Conservation (phyloP, 2,113 vertebrate genomes). For the cattle (Bos taurus) region DNA sequence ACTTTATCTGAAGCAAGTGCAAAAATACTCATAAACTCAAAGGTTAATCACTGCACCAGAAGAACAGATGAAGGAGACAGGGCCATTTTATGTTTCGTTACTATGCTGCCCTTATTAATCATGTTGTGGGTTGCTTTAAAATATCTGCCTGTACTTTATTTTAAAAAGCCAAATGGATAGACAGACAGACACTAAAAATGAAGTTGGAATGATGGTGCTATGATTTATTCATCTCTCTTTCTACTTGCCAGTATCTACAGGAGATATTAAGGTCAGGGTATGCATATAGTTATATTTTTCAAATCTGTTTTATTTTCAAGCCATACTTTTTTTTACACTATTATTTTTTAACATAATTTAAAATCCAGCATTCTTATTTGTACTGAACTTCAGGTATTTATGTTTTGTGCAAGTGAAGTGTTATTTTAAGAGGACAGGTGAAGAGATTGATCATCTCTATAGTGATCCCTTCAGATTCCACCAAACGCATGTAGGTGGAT, state of each 20-base stretch:
- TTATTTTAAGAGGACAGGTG: background rate
- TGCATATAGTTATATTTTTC: background rate
- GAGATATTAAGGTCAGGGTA: background rate
- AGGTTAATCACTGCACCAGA: constrained; percentile 85
- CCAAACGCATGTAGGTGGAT: background rate
- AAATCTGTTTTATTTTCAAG: background rate
- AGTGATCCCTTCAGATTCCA: constrained; percentile 4
- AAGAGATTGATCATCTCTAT: background rate
- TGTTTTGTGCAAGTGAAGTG: background rate
- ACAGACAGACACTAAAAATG: constrained; percentile 64
- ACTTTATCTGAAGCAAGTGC: constrained; percentile 82
- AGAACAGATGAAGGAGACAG: constrained; percentile 83
- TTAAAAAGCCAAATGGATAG: constrained; percentile 71
- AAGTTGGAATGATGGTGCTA: background rate
- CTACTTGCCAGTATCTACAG: background rate
- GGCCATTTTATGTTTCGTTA: constrained; percentile 79
- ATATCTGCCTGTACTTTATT: constrained; percentile 68
- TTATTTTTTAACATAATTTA: background rate
- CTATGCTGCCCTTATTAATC: constrained; percentile 81
- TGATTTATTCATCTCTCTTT: background rate
- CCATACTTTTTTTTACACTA: background rate
- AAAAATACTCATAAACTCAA: constrained; percentile 87
- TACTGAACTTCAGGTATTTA: background rate
- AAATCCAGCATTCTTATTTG: background rate
- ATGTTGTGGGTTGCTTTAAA: constrained; percentile 72